These are phyloP conservation scores for Exocentrus adspersus DNA, from an alignment of 2,888 invertebrate genomes.

Conservation along the genomic window DNA sequence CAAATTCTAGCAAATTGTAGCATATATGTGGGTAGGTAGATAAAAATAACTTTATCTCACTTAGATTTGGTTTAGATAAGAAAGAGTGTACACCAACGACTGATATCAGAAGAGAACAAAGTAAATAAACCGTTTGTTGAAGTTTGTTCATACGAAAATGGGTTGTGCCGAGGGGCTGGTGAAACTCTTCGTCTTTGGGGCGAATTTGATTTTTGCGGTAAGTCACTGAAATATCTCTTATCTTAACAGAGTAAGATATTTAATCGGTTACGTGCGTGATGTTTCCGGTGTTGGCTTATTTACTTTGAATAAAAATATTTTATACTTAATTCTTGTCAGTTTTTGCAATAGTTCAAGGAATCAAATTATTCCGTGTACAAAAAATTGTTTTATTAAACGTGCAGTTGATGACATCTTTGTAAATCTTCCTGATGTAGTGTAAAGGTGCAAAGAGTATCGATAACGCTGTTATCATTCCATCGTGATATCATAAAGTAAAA, in stretches of 20 bases:
- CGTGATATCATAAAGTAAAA: constrained; percentile 6
- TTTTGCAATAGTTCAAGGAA: no score
- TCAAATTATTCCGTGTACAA: no score
- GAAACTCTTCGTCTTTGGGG: constrained; percentile 56
- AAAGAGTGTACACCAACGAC: background rate
- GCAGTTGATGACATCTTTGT: no score
- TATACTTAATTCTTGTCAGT: no score
- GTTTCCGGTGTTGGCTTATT: no score
- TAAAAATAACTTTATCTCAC: constrained; percentile 22
- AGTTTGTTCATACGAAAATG: constrained; percentile 48
- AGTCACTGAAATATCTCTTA: constrained; percentile 61
- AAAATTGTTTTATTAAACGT: no score
- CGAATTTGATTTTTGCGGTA: constrained; percentile 74
- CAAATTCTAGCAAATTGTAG: background rate
- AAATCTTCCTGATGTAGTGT: no score
- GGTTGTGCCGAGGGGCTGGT: constrained; percentile 57
- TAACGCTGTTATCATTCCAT: constrained; percentile 11
- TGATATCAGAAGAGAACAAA: background rate
- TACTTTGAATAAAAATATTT: no score
- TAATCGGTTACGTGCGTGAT: no score
- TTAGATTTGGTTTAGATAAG: constrained; percentile 6
- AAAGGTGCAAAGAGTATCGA: constrained; percentile 6
- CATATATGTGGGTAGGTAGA: background rate
- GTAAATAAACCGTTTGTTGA: constrained; percentile 4
- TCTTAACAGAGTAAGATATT: no score